Conservation (phyloP, 2,797 vertebrate species). For the Tapirus indicus region DNA sequence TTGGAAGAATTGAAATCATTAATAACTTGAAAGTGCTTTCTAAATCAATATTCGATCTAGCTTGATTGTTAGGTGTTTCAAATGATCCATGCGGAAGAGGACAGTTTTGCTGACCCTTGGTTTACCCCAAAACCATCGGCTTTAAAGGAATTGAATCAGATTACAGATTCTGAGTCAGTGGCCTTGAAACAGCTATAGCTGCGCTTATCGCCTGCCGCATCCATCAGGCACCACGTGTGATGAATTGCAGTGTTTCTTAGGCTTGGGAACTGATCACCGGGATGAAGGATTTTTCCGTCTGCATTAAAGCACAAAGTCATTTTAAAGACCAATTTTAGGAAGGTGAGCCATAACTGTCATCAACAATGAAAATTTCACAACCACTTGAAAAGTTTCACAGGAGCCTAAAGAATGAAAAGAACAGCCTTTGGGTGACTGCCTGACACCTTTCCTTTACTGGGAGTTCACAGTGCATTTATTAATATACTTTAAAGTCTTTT, state of each 20-base stretch:
- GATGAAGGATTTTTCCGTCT: conserved; percentile 74
- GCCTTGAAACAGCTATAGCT: conserved; percentile 65
- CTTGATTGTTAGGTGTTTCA: background rate
- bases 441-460: background rate
- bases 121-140: conserved; percentile 39
- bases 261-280: conserved; percentile 59
- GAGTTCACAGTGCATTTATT: background rate
- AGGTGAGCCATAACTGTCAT: conserved; percentile 75
- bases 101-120: conserved; percentile 14
- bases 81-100: background rate
- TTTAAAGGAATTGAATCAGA: background rate
- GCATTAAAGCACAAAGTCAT: conserved; percentile 78
- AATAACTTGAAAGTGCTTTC: background rate
- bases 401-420: background rate
- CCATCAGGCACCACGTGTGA: conserved; percentile 60
- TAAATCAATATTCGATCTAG: background rate
- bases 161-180: background rate
- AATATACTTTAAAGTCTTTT: conserved; percentile 35
- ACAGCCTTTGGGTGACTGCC: background rate
- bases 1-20: background rate
- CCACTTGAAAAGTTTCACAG: conserved; percentile 21
- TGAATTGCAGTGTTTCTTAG: conserved; percentile 40
- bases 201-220: conserved; percentile 35
- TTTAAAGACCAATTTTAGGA: conserved; percentile 77
- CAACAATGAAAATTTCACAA: conserved; percentile 65